Percentiles rank a stretch among this genome's conserved stretches.
These are phyloP conservation scores for Acanthosepion esculentum DNA, from an alignment of 2,888 invertebrate genomes.

Conservation along the genomic window DNA sequence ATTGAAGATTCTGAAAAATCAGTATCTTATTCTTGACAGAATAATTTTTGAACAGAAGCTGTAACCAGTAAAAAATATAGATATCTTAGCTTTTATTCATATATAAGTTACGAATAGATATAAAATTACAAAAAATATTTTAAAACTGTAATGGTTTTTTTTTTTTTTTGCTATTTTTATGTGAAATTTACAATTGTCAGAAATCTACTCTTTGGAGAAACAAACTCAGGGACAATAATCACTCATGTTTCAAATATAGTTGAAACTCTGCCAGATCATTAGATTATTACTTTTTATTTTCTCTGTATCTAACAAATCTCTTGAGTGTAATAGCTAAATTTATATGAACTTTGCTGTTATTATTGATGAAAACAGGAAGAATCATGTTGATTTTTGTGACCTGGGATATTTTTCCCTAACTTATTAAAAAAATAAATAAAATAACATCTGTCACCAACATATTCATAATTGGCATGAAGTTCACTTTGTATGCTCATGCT, in stretches of 20 bases:
- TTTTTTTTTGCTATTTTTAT: too few species aligned
- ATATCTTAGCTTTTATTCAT: not conserved
- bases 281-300: too few species aligned
- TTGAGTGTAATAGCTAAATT: not conserved
- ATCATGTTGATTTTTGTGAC: not conserved
- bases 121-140: too few species aligned
- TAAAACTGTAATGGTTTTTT: too few species aligned
- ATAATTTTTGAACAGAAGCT: not conserved
- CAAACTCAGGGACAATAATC: too few species aligned
- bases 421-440: not conserved
- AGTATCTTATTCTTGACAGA: not conserved
- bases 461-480: not conserved
- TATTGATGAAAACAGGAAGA: not conserved
- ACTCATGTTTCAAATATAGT: too few species aligned
- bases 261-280: too few species aligned
- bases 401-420: not conserved
- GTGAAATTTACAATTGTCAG: too few species aligned
- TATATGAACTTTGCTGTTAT: not conserved
- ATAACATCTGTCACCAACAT: slow-evolving; percentile 4
- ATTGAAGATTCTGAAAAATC: not conserved
- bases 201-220: too few species aligned
- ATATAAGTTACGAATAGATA: not conserved
- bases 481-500: not conserved
- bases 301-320: too few species aligned
- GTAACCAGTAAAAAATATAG: not conserved